Evolutionary conservation across 30 jellyfish, hydroid and myxozoan species (phyloP).

Genomic region (Euphysa ruthae): DNA sequence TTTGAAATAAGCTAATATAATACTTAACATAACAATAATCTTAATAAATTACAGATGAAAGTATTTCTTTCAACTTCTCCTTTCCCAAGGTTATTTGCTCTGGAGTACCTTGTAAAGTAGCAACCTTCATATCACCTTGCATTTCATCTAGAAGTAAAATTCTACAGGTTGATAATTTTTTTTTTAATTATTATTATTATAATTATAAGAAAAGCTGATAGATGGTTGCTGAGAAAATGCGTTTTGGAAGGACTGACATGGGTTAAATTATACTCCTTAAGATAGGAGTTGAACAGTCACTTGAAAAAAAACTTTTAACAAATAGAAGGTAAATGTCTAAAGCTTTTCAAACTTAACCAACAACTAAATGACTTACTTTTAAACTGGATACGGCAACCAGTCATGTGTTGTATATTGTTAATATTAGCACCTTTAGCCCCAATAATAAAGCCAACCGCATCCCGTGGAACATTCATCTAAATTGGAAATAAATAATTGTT

Average conservation of each 20-base stretch:
- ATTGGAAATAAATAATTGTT: too few relatives aligned
- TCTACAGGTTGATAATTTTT: too few relatives aligned
- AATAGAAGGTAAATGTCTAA: too few relatives aligned
- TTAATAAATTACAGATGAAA: slow-evolving; percentile 46
- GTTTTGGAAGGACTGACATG: too few relatives aligned
- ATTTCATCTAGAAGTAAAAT: slow-evolving; percentile 13
- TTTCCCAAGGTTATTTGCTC: slow-evolving; percentile 75
- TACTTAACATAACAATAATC: not conserved
- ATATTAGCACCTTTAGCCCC: slow-evolving; percentile 96
- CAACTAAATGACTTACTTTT: slow-evolving; percentile 24
- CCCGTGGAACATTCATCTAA: slow-evolving; percentile 94
- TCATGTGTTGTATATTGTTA: slow-evolving; percentile 65
- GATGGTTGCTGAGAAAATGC: too few relatives aligned
- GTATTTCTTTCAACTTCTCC: slow-evolving; percentile 51
- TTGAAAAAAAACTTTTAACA: not conserved
- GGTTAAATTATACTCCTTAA: not conserved
- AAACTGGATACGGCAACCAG: slow-evolving; percentile 96
- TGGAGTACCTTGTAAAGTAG: slow-evolving; percentile 82
- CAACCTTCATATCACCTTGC: slow-evolving; percentile 34
- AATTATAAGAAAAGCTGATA: too few relatives aligned
- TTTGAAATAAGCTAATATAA: too few relatives aligned
- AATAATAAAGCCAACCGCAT: slow-evolving; percentile 94
- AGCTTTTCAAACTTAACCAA: too few relatives aligned
- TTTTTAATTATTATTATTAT: too few relatives aligned
- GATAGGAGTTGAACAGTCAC: not conserved